Base-by-base conservation (phyloP, 1,140 invertebrate genomes). In the Conopomorpha cramerella region DNA sequence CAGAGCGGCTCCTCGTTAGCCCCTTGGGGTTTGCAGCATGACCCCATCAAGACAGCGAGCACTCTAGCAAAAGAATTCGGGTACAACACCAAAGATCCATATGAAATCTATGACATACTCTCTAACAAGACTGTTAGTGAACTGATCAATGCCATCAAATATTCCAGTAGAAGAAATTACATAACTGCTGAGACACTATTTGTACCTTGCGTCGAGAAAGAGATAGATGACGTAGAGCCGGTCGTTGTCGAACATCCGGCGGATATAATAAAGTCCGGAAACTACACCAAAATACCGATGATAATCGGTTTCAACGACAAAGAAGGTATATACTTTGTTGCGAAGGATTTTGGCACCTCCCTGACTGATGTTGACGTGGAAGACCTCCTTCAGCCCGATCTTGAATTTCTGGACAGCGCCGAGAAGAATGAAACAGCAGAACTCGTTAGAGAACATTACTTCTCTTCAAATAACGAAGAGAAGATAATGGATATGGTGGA, bases 1-100 rank as follows among this genome's bases (percentile, higher is more conserved):
- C 82, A 86, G 71, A 87, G 86, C 55, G 89, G 89, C 1, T 84
- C 86, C 1, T 81, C 86, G 1, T 59, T 87, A 8, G 82, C 81
- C 37, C 78, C 83, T 6, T 88, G 86, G 84, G 80, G 80, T 3
- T 46, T 72, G 10, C 62, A 74, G 18, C 59, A 63, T 14, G 63
- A 76, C 33, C 70, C 72, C 2, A 51, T 74, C 3, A 46, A 51
- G 38, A 51, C 63, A 25, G 68, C 77, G 1, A 61, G 68, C 28
- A 44, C 38, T 37, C 41, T 77, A 38, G 68, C 56, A 30, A 57
- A 53, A 47, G 46, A 70, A 51, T 61, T 77, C 17, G 64, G 67
- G 6, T 62, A 68, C 33, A 18, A 46, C 16, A 63, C 65, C 8
- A 55, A 48, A 8, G 47, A 74, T 41, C 64, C 68, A 3, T 29